Evolutionary conservation across 2,113 vertebrate species (phyloP).

Genomic region (Murina feae): DNA sequence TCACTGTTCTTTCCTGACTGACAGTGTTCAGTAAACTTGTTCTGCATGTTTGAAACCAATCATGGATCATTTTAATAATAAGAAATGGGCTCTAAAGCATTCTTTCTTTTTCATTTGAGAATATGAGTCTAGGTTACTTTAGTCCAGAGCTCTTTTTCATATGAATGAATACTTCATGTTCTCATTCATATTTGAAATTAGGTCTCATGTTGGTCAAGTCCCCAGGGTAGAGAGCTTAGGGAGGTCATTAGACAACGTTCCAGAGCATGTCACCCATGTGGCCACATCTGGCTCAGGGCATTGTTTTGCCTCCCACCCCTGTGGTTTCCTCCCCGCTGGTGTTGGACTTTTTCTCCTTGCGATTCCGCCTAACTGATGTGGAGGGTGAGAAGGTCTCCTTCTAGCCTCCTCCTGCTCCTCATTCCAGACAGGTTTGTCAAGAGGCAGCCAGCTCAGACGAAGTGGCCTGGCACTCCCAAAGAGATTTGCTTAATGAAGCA

Average conservation of each 20-base stretch:
- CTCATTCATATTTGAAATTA: not conserved
- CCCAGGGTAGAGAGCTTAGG: not conserved
- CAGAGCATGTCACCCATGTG: accelerated
- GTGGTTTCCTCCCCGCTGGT: not conserved
- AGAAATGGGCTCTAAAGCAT: not conserved
- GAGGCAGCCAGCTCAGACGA: too few species aligned
- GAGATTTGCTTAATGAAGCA: not conserved
- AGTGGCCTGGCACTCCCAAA: not conserved
- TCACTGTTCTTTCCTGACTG: not conserved
- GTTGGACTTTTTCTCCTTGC: too few species aligned
- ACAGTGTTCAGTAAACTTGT: not conserved
- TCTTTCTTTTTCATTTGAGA: not conserved
- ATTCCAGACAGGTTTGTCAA: accelerated
- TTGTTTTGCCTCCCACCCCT: not conserved
- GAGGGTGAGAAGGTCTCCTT: not conserved
- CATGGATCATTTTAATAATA: not conserved
- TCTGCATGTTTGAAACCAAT: not conserved
- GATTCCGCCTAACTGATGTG: not conserved
- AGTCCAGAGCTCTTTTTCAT: not conserved
- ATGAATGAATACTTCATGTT: not conserved
- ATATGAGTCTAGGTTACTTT: not conserved
- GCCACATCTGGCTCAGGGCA: not conserved
- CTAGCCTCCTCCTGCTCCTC: not conserved
- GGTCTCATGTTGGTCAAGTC: not conserved
- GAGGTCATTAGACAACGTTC: not conserved